Conservation (phyloP, 53 echinoderm and acorn worm genomes). For the Echinarachnius parma region DNA sequence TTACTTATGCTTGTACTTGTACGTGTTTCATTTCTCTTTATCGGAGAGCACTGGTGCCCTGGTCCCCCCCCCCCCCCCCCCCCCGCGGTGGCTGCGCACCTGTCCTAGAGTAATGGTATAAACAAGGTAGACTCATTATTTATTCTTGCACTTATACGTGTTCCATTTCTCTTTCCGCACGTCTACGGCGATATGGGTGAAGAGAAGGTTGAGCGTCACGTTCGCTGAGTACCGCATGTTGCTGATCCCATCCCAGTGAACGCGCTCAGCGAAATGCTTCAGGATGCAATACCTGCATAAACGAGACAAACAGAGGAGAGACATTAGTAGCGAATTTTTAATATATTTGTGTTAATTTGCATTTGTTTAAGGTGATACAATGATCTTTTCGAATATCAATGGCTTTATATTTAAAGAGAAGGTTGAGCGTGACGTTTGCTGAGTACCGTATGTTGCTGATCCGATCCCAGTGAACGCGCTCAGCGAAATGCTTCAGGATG, state of each 20-base stretch:
- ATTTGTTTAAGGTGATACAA: no score
- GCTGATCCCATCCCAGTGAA: conserved; percentile 26
- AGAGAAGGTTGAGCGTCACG: conserved; percentile 27
- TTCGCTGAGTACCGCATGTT: conserved; percentile 30
- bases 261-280: not conserved
- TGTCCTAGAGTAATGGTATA: not conserved
- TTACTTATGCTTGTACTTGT: no score
- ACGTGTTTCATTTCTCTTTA: no score
- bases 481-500: not conserved
- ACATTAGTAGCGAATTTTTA: no score
- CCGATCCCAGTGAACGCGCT: conserved; percentile 24
- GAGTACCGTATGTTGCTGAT: conserved; percentile 23
- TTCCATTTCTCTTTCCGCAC: conserved; percentile 24
- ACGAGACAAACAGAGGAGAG: no score
- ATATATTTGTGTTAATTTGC: no score
- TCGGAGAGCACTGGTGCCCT: no score
- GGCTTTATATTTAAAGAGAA: conserved; percentile 18
- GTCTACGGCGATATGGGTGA: conserved; percentile 26
- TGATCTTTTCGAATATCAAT: conserved; percentile 10
- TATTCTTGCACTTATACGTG: conserved; percentile 15
- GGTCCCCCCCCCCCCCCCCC: no score
- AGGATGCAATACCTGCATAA: conserved; percentile 9
- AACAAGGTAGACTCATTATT: not conserved
- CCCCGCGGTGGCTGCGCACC: no score
- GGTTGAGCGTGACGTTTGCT: conserved; percentile 28